phyloP scores from a whole-genome alignment of 2,888 invertebrate genomes.

The Epistrophella euchroma region DNA sequence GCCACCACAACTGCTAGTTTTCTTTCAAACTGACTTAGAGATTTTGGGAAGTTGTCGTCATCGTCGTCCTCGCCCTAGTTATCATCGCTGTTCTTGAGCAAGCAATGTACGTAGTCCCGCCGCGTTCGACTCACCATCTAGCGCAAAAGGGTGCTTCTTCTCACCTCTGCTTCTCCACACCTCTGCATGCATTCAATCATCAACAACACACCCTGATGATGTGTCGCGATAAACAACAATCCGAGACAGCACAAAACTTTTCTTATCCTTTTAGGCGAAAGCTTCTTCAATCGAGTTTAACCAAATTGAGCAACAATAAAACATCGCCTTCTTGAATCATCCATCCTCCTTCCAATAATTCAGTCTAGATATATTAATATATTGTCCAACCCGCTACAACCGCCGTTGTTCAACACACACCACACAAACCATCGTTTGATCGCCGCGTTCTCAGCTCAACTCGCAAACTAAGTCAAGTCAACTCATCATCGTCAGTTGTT shows the following conservation, averaged over 20 bases:
- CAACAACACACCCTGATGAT: conserved; percentile 59
- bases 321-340: conserved; percentile 32
- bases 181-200: conserved; percentile 60
- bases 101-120: not conserved
- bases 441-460: conserved; percentile 69
- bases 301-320: conserved; percentile 26
- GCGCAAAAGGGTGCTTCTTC: conserved; percentile 41
- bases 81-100: not conserved
- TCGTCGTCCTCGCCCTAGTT: not conserved
- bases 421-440: conserved; percentile 64
- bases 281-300: conserved; percentile 56
- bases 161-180: conserved; percentile 64
- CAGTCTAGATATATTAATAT: conserved; percentile 53
- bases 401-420: conserved; percentile 64
- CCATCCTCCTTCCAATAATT: conserved; percentile 66
- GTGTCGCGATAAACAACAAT: conserved; percentile 52
- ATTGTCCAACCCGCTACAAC: conserved; percentile 71
- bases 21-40: conserved; percentile 43
- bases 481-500: conserved; percentile 66
- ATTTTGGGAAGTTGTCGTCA: conserved; percentile 39
- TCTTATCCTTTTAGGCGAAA: conserved; percentile 40
- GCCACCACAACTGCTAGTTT: conserved; percentile 58
- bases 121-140: conserved; percentile 37
- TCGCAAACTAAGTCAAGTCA: conserved; percentile 48
- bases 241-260: conserved; percentile 28